Base-by-base conservation (phyloP, 1,140 invertebrate species). In the Drosophila micromelanica region DNA sequence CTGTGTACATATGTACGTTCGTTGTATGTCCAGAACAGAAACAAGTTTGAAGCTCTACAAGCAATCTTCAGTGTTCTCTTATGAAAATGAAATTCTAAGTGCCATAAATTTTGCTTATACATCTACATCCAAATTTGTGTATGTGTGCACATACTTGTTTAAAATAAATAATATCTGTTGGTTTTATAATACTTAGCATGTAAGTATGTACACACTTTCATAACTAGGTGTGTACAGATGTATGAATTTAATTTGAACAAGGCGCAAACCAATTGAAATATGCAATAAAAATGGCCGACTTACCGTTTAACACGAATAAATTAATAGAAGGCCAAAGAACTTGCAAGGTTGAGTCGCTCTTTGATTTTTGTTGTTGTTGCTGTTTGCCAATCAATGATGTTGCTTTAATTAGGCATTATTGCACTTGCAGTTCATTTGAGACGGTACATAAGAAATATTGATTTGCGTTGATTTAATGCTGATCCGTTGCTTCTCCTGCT, bases 271-370 rank as follows among this genome's bases (percentile, higher is more conserved):
- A 45, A 59, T 40, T 45, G 32, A 84, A 75, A 73, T 67, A 27
- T 67, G 52, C 62, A 87, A 89, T 79, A 48, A 89, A 87, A 76
- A 89, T 87, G 82, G 82, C 81, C 48, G 80, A 87, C 84, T 89
- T 89, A 89, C 84, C 84, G 73, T 86, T 67, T 64, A 56, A 63
- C 20, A 55, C 56, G 63, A 55, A 8, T 35, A 35, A 35, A 69
- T 68, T 12, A 40, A 62, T 49, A 73, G 63, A 68, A 61, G 70
- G 57, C 63, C 67, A 57, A 48, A 73, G 56, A 69, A 69, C 51
- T 69, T 60, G 70, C 63, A 68, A 68, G 62, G 70, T 68, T 73
- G 63, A 37, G 15, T 12, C 13, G 3, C 48, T 54, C 45, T 67
- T 9, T 38, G 20, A 20, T 67, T 13, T 9, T 49, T 56, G 32